A percentile compares a stretch with the other conserved stretches of the same genome.
These are phyloP conservation scores for Morpho helenor DNA, from an alignment of 2,888 invertebrate genomes.

Conservation along the genomic window DNA sequence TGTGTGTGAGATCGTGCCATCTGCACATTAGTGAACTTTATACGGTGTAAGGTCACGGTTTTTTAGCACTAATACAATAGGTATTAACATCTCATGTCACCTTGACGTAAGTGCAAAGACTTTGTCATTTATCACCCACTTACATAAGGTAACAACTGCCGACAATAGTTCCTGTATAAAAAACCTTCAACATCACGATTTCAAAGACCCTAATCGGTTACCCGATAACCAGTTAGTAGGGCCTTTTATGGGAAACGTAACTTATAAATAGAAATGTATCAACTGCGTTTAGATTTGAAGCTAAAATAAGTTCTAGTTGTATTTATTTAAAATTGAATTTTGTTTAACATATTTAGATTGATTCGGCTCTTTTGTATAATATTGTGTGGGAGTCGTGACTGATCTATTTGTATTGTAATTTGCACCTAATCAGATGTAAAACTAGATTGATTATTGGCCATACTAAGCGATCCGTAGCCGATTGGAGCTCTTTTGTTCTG, in stretches of 20 bases:
- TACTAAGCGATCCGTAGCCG: conserved; percentile 45
- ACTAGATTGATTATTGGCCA: conserved; percentile 73
- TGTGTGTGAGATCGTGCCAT: conserved; percentile 45
- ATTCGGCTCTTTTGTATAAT: conserved; percentile 9
- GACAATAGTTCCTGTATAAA: conserved; percentile 26
- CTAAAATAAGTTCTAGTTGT: conserved; percentile 15
- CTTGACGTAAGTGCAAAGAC: conserved; percentile 64
- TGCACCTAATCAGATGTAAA: conserved; percentile 75
- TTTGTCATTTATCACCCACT: conserved; percentile 38
- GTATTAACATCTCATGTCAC: conserved; percentile 73
- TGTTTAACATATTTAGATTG: neutral
- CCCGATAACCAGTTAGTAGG: conserved; percentile 30
- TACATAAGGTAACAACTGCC: conserved; percentile 34
- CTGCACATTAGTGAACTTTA: conserved; percentile 71
- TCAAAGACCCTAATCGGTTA: conserved; percentile 41
- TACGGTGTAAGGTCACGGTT: conserved; percentile 72
- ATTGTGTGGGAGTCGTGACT: conserved; percentile 56
- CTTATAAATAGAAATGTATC: conserved; percentile 26
- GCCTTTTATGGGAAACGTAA: conserved; percentile 36
- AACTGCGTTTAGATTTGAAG: conserved; percentile 14
- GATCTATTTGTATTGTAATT: conserved; percentile 74
- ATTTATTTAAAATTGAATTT: conserved; percentile 15
- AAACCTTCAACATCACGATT: conserved; percentile 35
- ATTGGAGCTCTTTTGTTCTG: conserved; percentile 54
- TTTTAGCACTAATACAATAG: conserved; percentile 73